Evolutionary conservation across 2,888 invertebrate species (phyloP), one percentile per base, ranked within the genome.

Genomic region (Pachymerium ferrugineum): DNA sequence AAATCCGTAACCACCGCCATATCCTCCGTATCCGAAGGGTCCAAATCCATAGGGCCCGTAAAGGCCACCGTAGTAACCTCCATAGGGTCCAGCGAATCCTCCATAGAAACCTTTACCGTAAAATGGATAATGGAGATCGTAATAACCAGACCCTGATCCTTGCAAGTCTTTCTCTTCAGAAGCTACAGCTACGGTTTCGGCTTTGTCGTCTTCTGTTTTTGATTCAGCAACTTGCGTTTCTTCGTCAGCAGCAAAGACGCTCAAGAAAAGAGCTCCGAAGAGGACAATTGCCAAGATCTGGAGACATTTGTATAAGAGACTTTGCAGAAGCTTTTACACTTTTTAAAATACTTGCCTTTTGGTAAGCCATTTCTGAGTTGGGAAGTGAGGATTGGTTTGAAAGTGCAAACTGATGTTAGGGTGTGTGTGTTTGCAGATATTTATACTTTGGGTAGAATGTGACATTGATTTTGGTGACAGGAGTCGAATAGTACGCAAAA

Each of bases 281-380:
- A 68, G 10, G 28, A 68, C n/a, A 1, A 30, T 5, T 29, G 30
- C 29, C 6, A 68, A 14, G 8, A 28, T 22, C 68, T 68, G 68
- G 3, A 68, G n/a, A n/a, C n/a, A n/a, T n/a, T n/a, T n/a, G n/a
- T n/a, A n/a, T n/a, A n/a, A n/a, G n/a, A n/a, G n/a, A n/a, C n/a
- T n/a, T n/a, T n/a, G n/a, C 16, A 3, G 3, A n/a, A 14, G 42
- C 12, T 42, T 42, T 42, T 42, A n/a, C 6, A 16, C 6, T 47
- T 47, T 47, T 47, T 16, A 19, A 47, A 16, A 47, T 47, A 47
- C 47, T 47, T 47, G 47, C 47, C 47, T 47, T 47, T 47, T 28
- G 68, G 68, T 68, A 28, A 28, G 30, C 28, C 68, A 68, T 47
- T 47, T 47, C n/a, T n/a, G n/a, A n/a, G n/a, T n/a, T n/a, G n/a